Conservation (phyloP, 2,888 invertebrate species). For the Drosophila aldrichi region DNA sequence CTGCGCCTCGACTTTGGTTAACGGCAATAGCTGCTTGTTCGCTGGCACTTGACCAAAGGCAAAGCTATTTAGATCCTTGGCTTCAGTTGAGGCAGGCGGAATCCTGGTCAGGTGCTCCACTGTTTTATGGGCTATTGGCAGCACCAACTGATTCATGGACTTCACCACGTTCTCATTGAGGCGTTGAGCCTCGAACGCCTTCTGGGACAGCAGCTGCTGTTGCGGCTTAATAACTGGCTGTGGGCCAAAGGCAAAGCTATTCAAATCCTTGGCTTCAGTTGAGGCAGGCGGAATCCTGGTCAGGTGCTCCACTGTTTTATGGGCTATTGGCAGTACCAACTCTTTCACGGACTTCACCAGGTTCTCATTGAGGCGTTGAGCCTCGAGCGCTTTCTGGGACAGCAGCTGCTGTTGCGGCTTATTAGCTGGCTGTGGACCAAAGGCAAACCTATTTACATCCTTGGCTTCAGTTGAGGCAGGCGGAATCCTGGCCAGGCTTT, state of each 20-base stretch:
- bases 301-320: too few species aligned
- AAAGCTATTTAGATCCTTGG: background rate
- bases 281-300: background rate
- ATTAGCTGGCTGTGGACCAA: background rate
- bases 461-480: background rate
- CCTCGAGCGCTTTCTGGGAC: background rate
- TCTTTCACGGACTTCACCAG: background rate
- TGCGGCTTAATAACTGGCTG: background rate
- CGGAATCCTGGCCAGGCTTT: background rate
- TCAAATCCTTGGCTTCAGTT: background rate
- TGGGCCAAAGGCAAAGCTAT: background rate
- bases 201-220: too few species aligned
- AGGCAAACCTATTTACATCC: too few species aligned
- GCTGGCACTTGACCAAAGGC: background rate
- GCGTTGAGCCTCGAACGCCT: background rate
- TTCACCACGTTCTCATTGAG: background rate
- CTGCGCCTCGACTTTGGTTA: background rate
- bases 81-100: background rate
- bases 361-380: background rate
- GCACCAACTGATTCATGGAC: background rate
- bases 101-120: background rate
- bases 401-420: background rate
- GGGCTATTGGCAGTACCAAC: conserved; percentile 9
- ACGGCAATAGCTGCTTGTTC: background rate
- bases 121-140: conserved; percentile 2